A percentile compares a stretch with the other conserved stretches of the same genome.
Conservation (phyloP, 2,113 vertebrate genomes). For the Phalacrocorax aristotelis region DNA sequence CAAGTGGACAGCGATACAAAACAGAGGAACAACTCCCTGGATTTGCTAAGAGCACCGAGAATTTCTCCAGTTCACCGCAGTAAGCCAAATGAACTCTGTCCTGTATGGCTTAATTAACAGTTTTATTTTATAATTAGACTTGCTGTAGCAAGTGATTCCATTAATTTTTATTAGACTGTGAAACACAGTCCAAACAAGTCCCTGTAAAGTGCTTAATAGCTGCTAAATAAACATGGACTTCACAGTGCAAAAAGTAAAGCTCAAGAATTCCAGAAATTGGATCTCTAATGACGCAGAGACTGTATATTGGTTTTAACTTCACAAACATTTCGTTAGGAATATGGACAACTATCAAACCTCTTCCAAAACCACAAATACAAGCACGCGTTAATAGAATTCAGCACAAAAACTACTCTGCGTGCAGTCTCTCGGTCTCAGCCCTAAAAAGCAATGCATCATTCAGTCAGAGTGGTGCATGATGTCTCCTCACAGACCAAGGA, state of each 20-base stretch:
- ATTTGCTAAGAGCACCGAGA: not conserved
- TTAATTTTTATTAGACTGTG: not conserved
- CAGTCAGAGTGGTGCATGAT: not conserved
- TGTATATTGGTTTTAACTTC: accelerated
- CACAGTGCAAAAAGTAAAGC: not conserved
- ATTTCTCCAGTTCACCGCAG: not conserved
- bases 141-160: not conserved
- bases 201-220: not conserved
- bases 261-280: not conserved
- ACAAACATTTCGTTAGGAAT: accelerated
- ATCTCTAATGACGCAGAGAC: not conserved
- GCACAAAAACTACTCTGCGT: accelerated
- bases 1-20: not conserved
- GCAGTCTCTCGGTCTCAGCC: constrained; percentile 10
- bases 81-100: not conserved
- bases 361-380: not conserved
- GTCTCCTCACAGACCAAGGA: not conserved
- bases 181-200: not conserved
- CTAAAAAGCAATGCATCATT: not conserved
- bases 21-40: not conserved
- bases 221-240: not conserved
- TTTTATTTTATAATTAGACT: not conserved
- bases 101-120: not conserved
- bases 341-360: not conserved
- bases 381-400: not conserved